A percentile compares a stretch with the other conserved stretches of the same genome.
These are phyloP conservation scores for Paedocypris sp. DNA, from an alignment of 2,113 vertebrate species.

Conservation along the genomic window DNA sequence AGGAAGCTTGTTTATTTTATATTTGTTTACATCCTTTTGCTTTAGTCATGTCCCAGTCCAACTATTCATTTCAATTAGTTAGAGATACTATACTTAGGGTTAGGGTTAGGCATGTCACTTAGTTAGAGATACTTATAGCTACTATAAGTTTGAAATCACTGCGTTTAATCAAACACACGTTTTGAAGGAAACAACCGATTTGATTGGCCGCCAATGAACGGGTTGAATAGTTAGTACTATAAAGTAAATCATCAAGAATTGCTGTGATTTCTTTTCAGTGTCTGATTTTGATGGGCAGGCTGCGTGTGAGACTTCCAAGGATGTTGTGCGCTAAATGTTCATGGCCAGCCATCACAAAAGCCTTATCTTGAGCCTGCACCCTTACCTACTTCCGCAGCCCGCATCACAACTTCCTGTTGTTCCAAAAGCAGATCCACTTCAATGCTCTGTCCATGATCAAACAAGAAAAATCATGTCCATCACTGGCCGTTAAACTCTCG, in stretches of 20 bases:
- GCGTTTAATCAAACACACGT: too few species aligned
- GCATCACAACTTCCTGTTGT: slow-evolving; percentile 58
- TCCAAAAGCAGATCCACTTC: slow-evolving; percentile 36
- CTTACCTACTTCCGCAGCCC: slow-evolving; percentile 48
- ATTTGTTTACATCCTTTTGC: too few species aligned
- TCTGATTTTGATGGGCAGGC: not conserved
- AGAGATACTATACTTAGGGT: too few species aligned
- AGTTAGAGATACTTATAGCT: too few species aligned
- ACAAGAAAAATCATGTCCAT: not conserved
- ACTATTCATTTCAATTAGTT: too few species aligned
- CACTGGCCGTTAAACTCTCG: too few species aligned
- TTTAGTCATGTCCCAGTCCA: too few species aligned
- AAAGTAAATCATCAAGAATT: not conserved
- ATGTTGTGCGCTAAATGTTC: slow-evolving; percentile 22
- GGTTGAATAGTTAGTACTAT: not conserved
- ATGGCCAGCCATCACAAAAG: slow-evolving; percentile 14
- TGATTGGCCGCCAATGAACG: not conserved
- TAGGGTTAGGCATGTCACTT: too few species aligned
- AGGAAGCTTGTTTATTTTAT: too few species aligned
- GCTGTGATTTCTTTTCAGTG: not conserved
- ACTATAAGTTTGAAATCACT: too few species aligned
- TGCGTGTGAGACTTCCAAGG: not conserved
- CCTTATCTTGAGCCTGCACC: slow-evolving; percentile 54
- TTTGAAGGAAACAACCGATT: not conserved
- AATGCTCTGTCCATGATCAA: slow-evolving; percentile 31